A percentile compares a stretch with the other conserved stretches of the same genome.
These are phyloP conservation scores for Meandrusa payeni DNA, from an alignment of 2,888 invertebrate species.

Conservation along the genomic window DNA sequence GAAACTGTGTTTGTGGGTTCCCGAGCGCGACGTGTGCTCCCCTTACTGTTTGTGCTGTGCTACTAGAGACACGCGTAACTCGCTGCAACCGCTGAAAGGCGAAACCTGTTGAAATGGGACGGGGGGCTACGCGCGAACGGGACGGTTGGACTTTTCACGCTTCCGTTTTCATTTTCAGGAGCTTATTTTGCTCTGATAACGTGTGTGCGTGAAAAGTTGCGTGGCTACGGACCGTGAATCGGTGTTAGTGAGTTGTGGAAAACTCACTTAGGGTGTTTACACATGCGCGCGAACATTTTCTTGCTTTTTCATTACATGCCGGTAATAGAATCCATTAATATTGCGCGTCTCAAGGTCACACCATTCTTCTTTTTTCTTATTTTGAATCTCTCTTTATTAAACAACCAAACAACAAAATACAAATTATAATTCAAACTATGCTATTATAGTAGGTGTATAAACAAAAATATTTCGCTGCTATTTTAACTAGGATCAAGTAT, in stretches of 20 bases:
- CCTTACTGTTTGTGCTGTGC: slow-evolving; percentile 73
- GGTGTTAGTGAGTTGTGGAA: slow-evolving; percentile 77
- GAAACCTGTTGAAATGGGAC: slow-evolving; percentile 80
- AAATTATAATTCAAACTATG: too few species aligned
- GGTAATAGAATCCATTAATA: slow-evolving; percentile 50
- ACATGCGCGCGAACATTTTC: slow-evolving; percentile 63
- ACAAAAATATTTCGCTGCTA: too few species aligned
- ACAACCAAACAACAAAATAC: too few species aligned
- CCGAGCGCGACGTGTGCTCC: slow-evolving; percentile 68
- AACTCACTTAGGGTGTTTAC: slow-evolving; percentile 74
- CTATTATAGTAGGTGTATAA: too few species aligned
- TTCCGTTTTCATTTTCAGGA: slow-evolving; percentile 58
- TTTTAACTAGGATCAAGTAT: too few species aligned
- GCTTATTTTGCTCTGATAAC: slow-evolving; percentile 65
- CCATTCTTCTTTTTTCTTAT: too few species aligned
- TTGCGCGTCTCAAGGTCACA: slow-evolving; percentile 30
- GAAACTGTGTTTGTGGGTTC: slow-evolving; percentile 73
- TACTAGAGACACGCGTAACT: slow-evolving; percentile 75
- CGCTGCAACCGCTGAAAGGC: slow-evolving; percentile 74
- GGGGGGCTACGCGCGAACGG: slow-evolving; percentile 58
- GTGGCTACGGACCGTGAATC: slow-evolving; percentile 61
- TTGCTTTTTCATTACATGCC: slow-evolving; percentile 46
- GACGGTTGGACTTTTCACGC: slow-evolving; percentile 42
- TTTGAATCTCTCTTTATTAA: too few species aligned
- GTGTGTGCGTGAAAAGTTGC: slow-evolving; percentile 74